phyloP scores from a whole-genome alignment of 1,140 invertebrate species.

The Dryas iulia region DNA sequence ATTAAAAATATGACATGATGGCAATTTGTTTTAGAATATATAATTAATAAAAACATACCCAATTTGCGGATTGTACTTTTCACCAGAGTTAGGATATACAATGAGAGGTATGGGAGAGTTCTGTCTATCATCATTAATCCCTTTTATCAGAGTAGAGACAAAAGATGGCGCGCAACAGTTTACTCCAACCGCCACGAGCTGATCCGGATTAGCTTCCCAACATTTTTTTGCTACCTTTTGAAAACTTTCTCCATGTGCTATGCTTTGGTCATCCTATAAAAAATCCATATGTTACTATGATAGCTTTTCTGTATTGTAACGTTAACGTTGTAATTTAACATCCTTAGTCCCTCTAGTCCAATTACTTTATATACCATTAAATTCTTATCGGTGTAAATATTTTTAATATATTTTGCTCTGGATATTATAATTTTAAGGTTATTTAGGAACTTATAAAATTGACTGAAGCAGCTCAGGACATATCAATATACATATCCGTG shows the following conservation, averaged over 20 bases:
- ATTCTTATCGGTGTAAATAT: too few species aligned
- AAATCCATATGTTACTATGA: slow-evolving; percentile 2
- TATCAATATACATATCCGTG: too few species aligned
- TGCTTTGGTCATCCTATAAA: slow-evolving; percentile 82
- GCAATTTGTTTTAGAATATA: too few species aligned
- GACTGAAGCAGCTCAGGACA: too few species aligned
- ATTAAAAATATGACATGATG: too few species aligned
- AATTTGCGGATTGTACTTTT: slow-evolving; percentile 83
- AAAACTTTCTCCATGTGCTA: slow-evolving; percentile 89
- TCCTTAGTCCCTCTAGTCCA: too few species aligned
- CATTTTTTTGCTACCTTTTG: slow-evolving; percentile 82
- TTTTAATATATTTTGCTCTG: too few species aligned
- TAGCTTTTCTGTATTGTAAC: too few species aligned
- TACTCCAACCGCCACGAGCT: slow-evolving; percentile 90
- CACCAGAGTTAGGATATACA: slow-evolving; percentile 90
- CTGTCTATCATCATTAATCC: slow-evolving; percentile 78
- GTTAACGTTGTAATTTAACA: too few species aligned
- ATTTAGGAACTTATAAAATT: too few species aligned
- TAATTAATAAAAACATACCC: slow-evolving; percentile 65
- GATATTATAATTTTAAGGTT: too few species aligned
- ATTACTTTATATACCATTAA: too few species aligned
- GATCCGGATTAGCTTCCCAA: slow-evolving; percentile 83
- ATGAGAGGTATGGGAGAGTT: slow-evolving; percentile 83
- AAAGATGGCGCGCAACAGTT: slow-evolving; percentile 88
- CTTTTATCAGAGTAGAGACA: slow-evolving; percentile 81